Evolutionary conservation across 1,140 invertebrate genomes (phyloP), one percentile per base, ranked within the genome.

Genomic region (Halesus radiatus): DNA sequence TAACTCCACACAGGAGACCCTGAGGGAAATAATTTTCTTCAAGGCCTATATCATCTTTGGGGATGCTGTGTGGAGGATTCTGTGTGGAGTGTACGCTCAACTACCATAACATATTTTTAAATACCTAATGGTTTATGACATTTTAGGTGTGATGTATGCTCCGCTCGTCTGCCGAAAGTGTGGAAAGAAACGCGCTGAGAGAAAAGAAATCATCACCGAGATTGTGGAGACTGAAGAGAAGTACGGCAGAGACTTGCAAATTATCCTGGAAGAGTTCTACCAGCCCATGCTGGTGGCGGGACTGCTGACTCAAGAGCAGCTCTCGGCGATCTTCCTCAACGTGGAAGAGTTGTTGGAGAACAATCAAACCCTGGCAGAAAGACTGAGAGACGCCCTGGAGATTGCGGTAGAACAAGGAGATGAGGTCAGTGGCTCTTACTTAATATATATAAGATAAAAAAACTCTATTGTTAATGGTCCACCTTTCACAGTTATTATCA

Each of bases 191-290:
- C 91, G 97, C 76, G 92, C 94, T 0, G 97, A 99, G 86, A 92
- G 97, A 52, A 97, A 97, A 85, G 97, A 98, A 89, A 98, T 98
- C 20, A 96, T 99, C 66, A 95, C 94, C 1, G 98, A 99, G 90
- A 98, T 99, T 80, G 95, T 98, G 3, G 97, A 99, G 87, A 98
- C 97, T 1, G 98, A 99, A 89, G 94, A 97, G 83, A 98, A 98
- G 86, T 99, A 98, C 86, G 96, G 96, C 1, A 90, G 96, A 82
- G 97, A 98, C 89, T 89, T 98, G 81, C 93, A 95, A 85, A 97
- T 98, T 60, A 95, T 98, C 78, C 88, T 96, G 58, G 96, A 98
- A 87, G 97, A 99, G 87, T 98, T 99, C 88, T 97, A 97, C 87
- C 93, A 95, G 84, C 97, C 97, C 0, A 98, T 98, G 94, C 89